Percentiles rank a stretch among this genome's conserved stretches.
phyloP scores from a whole-genome alignment of 1,140 invertebrate genomes.

The Zophobas morio region DNA sequence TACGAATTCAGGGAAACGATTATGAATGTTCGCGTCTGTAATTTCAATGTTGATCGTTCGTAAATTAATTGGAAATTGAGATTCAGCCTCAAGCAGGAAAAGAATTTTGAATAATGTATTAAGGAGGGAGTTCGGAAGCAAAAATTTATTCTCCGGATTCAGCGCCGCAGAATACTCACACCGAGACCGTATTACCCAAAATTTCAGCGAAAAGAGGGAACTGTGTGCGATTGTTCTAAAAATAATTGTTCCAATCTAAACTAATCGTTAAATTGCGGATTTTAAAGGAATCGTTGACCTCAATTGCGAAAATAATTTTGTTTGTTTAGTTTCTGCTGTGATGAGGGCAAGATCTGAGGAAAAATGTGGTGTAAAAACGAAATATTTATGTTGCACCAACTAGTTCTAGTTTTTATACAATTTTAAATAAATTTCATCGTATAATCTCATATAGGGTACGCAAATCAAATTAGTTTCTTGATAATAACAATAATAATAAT shows the following conservation, averaged over 20 bases:
- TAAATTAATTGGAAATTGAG: conserved; percentile 10
- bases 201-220: neutral
- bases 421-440: too few species aligned
- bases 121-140: too few species aligned
- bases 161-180: neutral
- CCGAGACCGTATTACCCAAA: neutral
- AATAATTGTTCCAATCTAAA: neutral
- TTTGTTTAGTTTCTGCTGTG: neutral
- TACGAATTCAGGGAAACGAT: conserved; percentile 3
- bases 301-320: neutral
- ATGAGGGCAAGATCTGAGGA: too few species aligned
- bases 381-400: too few species aligned
- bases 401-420: too few species aligned
- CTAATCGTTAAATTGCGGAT: neutral
- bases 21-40: conserved; percentile 5
- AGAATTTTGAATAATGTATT: neutral
- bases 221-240: neutral
- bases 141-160: too few species aligned
- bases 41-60: conserved; percentile 1
- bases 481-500: too few species aligned
- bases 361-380: too few species aligned
- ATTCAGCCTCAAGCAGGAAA: neutral
- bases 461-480: too few species aligned
- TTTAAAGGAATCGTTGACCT: neutral
- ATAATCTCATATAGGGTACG: too few species aligned